A percentile compares a stretch with the other conserved stretches of the same genome.
These are phyloP conservation scores for Spatulosminthurus flaviceps DNA, from an alignment of 2,888 invertebrate genomes.

Conservation along the genomic window DNA sequence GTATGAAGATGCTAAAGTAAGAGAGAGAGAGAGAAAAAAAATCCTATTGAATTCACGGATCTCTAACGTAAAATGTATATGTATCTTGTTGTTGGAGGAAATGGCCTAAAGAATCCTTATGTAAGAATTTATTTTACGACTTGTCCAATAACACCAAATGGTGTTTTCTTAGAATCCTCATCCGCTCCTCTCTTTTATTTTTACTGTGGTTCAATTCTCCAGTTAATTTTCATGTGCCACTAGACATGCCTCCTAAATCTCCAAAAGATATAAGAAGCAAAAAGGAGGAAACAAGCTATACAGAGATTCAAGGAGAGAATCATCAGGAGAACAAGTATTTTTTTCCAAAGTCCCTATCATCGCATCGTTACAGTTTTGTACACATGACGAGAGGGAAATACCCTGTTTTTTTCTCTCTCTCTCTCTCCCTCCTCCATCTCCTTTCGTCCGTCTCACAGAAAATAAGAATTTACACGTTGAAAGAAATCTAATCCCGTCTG, in stretches of 20 bases:
- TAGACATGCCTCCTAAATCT: not conserved
- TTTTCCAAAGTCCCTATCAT: not conserved
- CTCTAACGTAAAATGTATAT: not conserved
- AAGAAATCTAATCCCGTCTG: slow-evolving; percentile 10
- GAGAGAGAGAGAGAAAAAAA: not conserved
- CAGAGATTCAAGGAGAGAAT: not conserved
- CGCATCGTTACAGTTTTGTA: not conserved
- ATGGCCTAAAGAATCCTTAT: not conserved
- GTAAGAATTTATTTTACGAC: slow-evolving; percentile 6
- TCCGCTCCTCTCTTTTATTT: slow-evolving; percentile 17
- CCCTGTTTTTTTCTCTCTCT: not conserved
- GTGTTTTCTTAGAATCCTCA: slow-evolving; percentile 1
- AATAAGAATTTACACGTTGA: too few relatives aligned
- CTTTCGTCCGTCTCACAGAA: not conserved
- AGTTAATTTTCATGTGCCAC: slow-evolving; percentile 19
- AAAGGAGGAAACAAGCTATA: slow-evolving; percentile 49
- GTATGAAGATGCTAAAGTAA: not conserved
- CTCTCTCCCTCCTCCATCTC: not conserved
- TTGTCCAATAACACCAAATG: slow-evolving; percentile 3
- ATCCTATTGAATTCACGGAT: not conserved
- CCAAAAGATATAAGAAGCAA: not conserved
- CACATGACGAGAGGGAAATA: not conserved
- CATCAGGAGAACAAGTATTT: not conserved
- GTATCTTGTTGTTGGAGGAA: not conserved
- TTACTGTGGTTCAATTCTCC: slow-evolving; percentile 32